A percentile compares a stretch with the other conserved stretches of the same genome.
Evolutionary conservation across 2,113 vertebrate genomes (phyloP).

Genomic region (Corythornis madagascariensis): DNA sequence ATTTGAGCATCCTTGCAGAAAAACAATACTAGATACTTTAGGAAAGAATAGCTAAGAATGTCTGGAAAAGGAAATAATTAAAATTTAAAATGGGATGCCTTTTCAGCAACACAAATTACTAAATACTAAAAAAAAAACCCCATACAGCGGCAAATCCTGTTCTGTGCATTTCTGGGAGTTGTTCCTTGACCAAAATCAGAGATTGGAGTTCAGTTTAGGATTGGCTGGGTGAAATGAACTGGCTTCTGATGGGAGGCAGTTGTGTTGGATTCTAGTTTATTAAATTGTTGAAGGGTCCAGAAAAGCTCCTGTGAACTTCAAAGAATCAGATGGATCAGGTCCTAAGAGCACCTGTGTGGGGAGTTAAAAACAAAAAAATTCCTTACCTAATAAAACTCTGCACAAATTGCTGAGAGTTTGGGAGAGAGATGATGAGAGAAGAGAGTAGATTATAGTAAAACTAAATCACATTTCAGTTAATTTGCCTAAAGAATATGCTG

Average conservation of each 20-base stretch:
- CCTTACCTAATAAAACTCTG: neutral
- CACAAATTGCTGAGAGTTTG: neutral
- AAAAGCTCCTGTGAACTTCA: neutral
- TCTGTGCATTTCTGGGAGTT: neutral
- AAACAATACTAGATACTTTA: neutral
- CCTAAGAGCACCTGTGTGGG: neutral
- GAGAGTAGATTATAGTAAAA: neutral
- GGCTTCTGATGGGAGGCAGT: neutral
- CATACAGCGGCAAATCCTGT: neutral
- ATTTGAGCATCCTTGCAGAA: neutral
- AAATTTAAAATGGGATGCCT: neutral
- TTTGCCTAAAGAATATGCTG: neutral
- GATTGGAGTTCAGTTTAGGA: neutral
- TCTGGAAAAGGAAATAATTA: neutral
- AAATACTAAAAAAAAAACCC: neutral
- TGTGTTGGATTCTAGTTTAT: neutral
- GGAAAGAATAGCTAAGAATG: neutral
- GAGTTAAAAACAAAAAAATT: neutral
- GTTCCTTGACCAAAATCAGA: neutral
- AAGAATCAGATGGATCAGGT: neutral
- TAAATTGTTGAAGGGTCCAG: neutral
- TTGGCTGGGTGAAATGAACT: neutral
- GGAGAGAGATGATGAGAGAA: neutral
- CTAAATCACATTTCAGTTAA: neutral
- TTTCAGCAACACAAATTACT: neutral